These are phyloP conservation scores for Limnodromus scolopaceus DNA, from an alignment of 2,797 vertebrate genomes.

Conservation along the genomic window DNA sequence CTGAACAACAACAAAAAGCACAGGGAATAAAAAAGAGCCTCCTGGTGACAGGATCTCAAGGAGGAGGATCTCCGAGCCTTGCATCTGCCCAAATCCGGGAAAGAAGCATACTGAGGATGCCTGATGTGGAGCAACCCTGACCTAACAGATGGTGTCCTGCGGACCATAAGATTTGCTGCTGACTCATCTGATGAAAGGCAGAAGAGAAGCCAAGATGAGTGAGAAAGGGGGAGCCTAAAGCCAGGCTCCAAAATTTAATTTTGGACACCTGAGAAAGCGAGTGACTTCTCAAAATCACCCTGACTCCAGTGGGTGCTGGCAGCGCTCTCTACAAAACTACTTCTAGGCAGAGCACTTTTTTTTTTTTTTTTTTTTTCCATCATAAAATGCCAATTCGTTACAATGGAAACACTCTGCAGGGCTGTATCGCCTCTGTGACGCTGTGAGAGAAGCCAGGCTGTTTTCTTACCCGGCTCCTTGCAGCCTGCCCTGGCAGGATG, in stretches of 20 bases:
- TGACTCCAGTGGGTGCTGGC: neutral
- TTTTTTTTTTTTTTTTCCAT: neutral
- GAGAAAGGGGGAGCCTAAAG: neutral
- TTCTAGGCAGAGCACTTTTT: neutral
- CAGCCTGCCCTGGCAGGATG: neutral
- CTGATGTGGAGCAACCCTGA: neutral
- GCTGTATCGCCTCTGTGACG: fast-evolving
- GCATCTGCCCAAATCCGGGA: neutral
- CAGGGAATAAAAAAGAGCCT: neutral
- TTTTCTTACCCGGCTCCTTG: conserved; percentile 28
- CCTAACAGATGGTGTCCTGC: fast-evolving
- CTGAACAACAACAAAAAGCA: neutral
- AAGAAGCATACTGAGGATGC: neutral
- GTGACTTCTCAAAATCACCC: neutral
- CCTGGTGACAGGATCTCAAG: neutral
- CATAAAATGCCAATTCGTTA: conserved; percentile 19
- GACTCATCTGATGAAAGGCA: neutral
- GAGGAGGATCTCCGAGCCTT: neutral
- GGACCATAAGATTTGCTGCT: neutral
- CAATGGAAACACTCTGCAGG: conserved; percentile 37
- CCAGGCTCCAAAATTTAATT: neutral
- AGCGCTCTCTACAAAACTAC: fast-evolving
- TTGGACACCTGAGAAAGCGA: neutral
- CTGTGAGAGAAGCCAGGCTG: conserved; percentile 32
- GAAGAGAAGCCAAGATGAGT: neutral